Conservation (phyloP, 2,113 vertebrate species). For the Cathartes aura region DNA sequence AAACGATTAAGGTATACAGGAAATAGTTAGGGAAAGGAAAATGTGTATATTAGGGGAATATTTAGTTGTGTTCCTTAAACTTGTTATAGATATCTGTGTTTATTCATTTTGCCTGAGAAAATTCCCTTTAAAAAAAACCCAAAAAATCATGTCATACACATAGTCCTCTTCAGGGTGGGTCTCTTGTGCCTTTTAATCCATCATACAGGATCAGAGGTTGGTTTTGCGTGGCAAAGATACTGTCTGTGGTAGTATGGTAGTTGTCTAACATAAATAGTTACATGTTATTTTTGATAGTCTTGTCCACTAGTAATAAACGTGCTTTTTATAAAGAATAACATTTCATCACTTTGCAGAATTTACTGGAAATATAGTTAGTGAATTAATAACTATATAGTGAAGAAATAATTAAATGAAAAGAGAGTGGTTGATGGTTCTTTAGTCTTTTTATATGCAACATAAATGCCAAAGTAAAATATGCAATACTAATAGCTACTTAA, state of each 20-base stretch:
- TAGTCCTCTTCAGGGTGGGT: neutral
- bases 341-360: neutral
- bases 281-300: neutral
- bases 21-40: neutral
- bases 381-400: no score
- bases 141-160: neutral
- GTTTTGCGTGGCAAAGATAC: neutral
- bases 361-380: neutral
- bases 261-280: neutral
- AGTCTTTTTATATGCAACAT: neutral
- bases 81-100: neutral
- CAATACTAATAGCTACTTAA: constrained; percentile 5
- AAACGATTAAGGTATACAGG: neutral
- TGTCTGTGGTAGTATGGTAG: neutral
- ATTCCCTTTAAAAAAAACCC: neutral
- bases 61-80: neutral
- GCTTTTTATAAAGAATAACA: neutral
- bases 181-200: neutral
- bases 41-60: neutral
- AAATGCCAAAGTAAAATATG: constrained; percentile 1
- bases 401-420: constrained; percentile 16
- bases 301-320: neutral
- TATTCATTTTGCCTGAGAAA: neutral
- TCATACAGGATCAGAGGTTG: neutral
- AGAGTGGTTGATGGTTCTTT: neutral